Conservation (phyloP, 2,797 vertebrate genomes). For the Heliangelus exortis region DNA sequence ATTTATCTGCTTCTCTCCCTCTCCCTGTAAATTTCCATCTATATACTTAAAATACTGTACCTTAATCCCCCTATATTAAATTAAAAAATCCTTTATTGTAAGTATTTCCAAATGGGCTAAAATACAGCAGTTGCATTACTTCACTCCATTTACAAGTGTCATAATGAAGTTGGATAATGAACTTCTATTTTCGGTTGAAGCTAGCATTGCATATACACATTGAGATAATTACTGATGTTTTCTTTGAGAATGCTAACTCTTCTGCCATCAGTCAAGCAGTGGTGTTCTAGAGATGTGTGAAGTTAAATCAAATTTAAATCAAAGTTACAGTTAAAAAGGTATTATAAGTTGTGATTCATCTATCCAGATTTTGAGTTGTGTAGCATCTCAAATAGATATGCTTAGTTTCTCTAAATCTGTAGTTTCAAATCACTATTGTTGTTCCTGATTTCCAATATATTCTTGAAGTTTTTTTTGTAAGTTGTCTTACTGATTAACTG, state of each 20-base stretch:
- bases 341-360: background rate
- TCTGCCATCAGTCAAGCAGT: background rate
- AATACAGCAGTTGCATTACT: background rate
- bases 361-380: background rate
- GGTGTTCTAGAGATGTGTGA: background rate
- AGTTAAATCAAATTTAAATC: background rate
- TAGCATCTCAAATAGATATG: background rate
- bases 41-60: background rate
- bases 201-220: background rate
- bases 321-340: background rate
- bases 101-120: background rate
- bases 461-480: background rate
- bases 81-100: background rate
- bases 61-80: background rate
- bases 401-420: background rate
- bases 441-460: background rate
- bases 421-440: background rate
- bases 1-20: background rate
- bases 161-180: background rate
- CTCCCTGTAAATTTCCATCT: background rate
- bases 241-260: background rate
- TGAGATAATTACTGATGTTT: background rate
- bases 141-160: background rate
- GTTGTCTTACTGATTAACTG: background rate
- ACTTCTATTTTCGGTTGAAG: background rate